Percentiles rank a stretch among this genome's conserved stretches.
These are phyloP conservation scores for Eumerus sabulonum DNA, from an alignment of 2,888 invertebrate species.

Conservation along the genomic window DNA sequence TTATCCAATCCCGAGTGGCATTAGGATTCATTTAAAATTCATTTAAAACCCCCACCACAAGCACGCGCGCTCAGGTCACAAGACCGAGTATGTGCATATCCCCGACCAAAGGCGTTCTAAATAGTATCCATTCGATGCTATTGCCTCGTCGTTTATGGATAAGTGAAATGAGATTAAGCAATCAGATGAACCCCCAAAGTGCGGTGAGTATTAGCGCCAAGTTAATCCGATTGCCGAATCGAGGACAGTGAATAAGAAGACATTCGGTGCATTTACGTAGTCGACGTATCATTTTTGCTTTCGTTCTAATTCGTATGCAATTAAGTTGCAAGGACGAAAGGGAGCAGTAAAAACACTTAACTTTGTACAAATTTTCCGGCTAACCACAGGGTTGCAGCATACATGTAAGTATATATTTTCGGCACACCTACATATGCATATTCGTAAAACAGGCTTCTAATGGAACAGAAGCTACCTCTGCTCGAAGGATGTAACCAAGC, in stretches of 20 bases:
- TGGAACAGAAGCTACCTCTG: background rate
- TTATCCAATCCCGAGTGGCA: slow-evolving; percentile 1
- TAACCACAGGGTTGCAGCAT: slow-evolving; percentile 9
- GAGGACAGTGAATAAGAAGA: no score
- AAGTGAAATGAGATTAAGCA: background rate
- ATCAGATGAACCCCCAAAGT: no score
- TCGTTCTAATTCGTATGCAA: slow-evolving; percentile 22
- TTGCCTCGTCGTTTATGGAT: background rate
- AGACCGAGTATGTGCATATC: no score
- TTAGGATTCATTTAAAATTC: slow-evolving; percentile 11
- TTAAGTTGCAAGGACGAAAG: slow-evolving; percentile 20
- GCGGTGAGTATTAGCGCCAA: no score
- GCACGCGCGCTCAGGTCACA: background rate
- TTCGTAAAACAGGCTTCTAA: background rate
- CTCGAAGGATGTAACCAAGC: slow-evolving; percentile 6
- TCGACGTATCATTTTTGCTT: background rate
- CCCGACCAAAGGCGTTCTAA: no score
- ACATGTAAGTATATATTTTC: no score
- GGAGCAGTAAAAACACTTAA: slow-evolving; percentile 16
- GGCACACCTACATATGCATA: no score
- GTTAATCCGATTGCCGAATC: no score
- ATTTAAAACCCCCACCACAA: slow-evolving; percentile 9
- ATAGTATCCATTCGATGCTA: no score
- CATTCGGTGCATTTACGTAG: no score
- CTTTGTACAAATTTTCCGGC: slow-evolving; percentile 31